Evolutionary conservation across 2,113 vertebrate species (phyloP).

Genomic region (Heloderma charlesbogerti): DNA sequence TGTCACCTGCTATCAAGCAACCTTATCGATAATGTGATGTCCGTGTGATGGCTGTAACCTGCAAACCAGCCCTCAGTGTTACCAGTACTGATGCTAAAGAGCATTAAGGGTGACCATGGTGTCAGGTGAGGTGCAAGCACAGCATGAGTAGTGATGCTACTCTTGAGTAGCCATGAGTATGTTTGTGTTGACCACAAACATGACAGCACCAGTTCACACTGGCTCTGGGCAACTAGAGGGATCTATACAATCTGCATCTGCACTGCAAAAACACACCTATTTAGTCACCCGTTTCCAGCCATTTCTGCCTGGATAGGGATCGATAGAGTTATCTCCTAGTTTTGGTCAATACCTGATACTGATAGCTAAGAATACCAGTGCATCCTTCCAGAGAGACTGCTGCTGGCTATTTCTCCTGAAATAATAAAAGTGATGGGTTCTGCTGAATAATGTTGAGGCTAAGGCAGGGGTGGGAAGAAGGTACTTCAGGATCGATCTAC

Average conservation of each 20-base stretch:
- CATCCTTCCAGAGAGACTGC: neutral
- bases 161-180: no score
- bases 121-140: neutral
- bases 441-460: neutral
- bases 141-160: neutral
- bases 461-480: no score
- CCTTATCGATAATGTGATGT: neutral
- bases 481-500: no score
- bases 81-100: neutral
- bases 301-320: neutral
- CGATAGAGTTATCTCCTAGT: neutral
- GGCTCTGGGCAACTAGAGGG: neutral
- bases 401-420: neutral
- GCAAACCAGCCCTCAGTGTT: neutral
- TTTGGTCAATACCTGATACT: neutral
- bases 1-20: neutral
- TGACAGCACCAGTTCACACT: neutral
- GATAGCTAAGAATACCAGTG: neutral
- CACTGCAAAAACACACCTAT: neutral
- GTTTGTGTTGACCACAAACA: neutral
- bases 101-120: neutral
- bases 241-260: neutral
- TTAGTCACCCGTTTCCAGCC: no score
- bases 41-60: neutral
- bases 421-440: neutral